A percentile compares a stretch with the other conserved stretches of the same genome.
Evolutionary conservation across 2,888 invertebrate genomes (phyloP).

Genomic region (Hydrotaea diabolus): DNA sequence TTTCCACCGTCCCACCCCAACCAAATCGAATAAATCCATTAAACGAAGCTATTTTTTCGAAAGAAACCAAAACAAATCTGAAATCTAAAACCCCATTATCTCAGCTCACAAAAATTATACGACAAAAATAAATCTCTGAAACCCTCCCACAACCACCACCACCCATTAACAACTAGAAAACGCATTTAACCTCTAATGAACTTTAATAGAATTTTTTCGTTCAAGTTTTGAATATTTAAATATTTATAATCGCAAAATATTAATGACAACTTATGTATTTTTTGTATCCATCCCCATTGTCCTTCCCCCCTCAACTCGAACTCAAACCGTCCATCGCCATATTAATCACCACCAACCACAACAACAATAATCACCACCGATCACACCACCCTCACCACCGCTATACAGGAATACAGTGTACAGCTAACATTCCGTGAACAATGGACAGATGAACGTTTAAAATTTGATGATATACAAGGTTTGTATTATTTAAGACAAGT

Average conservation of each 20-base stretch:
- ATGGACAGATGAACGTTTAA: constrained; percentile 96
- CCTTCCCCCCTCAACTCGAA: constrained; percentile 17
- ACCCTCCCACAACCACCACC: not conserved
- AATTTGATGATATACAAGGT: constrained; percentile 93
- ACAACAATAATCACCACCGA: constrained; percentile 26
- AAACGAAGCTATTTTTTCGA: constrained; percentile 10
- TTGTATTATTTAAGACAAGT: constrained; percentile 74
- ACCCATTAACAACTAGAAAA: constrained; percentile 9
- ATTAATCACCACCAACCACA: constrained; percentile 37
- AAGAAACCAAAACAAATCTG: too few species aligned
- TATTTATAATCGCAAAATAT: constrained; percentile 38
- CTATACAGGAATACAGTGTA: constrained; percentile 94
- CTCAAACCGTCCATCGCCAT: constrained; percentile 34
- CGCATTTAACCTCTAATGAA: constrained; percentile 32
- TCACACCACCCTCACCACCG: constrained; percentile 30
- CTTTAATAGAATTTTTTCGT: constrained; percentile 33
- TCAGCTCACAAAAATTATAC: constrained; percentile 14
- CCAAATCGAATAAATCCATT: not conserved
- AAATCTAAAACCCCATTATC: not conserved
- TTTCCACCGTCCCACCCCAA: not conserved
- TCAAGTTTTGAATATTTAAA: constrained; percentile 35
- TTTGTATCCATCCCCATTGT: constrained; percentile 41
- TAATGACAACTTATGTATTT: constrained; percentile 41
- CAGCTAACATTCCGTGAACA: constrained; percentile 98
- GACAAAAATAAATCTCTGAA: constrained; percentile 15